Percentiles rank a stretch among this genome's conserved stretches.
These are phyloP conservation scores for Plutella xylostella DNA, from an alignment of 2,888 invertebrate species.

Conservation along the genomic window DNA sequence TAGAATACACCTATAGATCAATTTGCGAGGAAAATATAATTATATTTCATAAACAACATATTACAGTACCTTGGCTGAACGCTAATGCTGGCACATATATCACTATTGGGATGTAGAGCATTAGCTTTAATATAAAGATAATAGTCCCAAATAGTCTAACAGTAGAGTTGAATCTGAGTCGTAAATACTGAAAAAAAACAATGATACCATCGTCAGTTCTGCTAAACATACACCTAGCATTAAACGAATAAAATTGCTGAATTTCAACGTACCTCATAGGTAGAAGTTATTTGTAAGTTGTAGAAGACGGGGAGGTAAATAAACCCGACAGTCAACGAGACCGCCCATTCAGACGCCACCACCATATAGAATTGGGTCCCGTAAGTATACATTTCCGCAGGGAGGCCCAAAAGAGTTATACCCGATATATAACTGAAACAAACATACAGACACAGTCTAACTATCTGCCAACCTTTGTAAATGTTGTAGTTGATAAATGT, in stretches of 20 bases:
- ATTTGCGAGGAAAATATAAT: not conserved
- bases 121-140: conserved; percentile 79
- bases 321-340: conserved; percentile 74
- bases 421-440: conserved; percentile 77
- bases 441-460: not conserved
- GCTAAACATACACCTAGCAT: not conserved
- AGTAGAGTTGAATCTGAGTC: conserved; percentile 75
- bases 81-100: conserved; percentile 91
- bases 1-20: too few species aligned
- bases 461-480: not conserved
- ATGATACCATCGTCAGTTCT: not conserved
- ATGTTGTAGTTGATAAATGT: not conserved
- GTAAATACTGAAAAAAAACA: conserved; percentile 72
- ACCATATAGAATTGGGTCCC: conserved; percentile 80
- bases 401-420: conserved; percentile 77
- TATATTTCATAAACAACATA: too few species aligned
- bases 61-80: conserved; percentile 85
- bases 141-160: conserved; percentile 76
- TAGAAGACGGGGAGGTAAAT: conserved; percentile 81
- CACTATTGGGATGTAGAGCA: conserved; percentile 84
- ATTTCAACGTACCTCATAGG: conserved; percentile 73
- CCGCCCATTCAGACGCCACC: conserved; percentile 73
- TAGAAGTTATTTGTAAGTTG: conserved; percentile 78
- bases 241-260: not conserved
- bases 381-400: conserved; percentile 82